Conservation (phyloP, 2,888 invertebrate genomes). For the Tetheella fluctuosa region DNA sequence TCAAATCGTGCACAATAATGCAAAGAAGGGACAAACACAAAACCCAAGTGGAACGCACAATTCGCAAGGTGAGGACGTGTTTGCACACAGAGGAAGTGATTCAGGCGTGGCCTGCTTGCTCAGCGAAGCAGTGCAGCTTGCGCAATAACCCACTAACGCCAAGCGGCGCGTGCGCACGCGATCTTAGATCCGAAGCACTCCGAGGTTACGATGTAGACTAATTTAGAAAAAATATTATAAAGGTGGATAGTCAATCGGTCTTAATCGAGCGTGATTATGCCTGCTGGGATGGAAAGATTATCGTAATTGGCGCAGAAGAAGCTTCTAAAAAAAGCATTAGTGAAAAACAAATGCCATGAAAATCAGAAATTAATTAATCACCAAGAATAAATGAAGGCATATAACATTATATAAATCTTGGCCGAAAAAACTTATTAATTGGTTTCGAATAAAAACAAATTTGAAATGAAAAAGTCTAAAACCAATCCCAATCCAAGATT, state of each 20-base stretch:
- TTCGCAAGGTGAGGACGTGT: conserved; percentile 69
- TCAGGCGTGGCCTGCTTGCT: conserved; percentile 72
- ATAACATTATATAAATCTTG: too few species aligned
- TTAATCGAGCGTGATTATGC: neutral
- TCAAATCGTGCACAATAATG: neutral
- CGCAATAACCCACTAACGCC: conserved; percentile 54
- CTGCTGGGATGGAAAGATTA: neutral
- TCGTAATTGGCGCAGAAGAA: too few species aligned
- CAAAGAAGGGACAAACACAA: neutral
- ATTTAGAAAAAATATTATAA: conserved; percentile 11
- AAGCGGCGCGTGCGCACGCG: conserved; percentile 49
- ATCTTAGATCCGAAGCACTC: conserved; percentile 26
- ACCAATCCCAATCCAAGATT: too few species aligned
- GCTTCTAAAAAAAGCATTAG: too few species aligned
- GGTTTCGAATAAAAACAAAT: too few species aligned
- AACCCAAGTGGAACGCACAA: conserved; percentile 40
- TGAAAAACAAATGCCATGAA: too few species aligned
- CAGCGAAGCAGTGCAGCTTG: conserved; percentile 65
- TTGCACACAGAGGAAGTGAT: conserved; percentile 74
- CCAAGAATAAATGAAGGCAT: too few species aligned
- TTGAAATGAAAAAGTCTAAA: too few species aligned
- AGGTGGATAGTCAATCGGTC: conserved; percentile 17
- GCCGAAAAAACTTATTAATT: too few species aligned
- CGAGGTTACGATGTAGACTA: conserved; percentile 43
- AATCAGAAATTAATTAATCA: too few species aligned